Conservation (phyloP, 1,140 invertebrate species). For the Lepidotrigona ventralis region DNA sequence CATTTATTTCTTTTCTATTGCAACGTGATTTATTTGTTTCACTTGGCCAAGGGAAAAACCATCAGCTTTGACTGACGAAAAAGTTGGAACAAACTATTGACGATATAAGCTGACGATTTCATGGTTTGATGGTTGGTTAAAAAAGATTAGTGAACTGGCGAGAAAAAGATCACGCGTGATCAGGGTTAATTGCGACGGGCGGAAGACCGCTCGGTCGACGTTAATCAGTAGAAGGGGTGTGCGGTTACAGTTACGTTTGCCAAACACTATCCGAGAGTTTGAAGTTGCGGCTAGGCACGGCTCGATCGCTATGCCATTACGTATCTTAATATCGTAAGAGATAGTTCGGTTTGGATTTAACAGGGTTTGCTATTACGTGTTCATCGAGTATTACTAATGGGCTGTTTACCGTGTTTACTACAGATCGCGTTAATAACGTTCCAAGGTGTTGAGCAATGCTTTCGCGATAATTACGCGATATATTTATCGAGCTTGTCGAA, state of each 20-base stretch:
- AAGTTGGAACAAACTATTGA: too few species aligned
- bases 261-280: neutral
- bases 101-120: too few species aligned
- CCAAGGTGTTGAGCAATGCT: neutral
- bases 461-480: neutral
- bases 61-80: too few species aligned
- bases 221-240: neutral
- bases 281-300: neutral
- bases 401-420: neutral
- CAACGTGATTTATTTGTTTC: too few species aligned
- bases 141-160: too few species aligned
- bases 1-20: too few species aligned
- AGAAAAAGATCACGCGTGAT: neutral
- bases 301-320: neutral
- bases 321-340: constrained; percentile 12
- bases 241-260: neutral
- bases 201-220: neutral
- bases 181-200: neutral
- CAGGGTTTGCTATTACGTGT: neutral
- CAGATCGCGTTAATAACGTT: neutral
- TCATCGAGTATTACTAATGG: neutral
- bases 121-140: too few species aligned
- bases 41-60: too few species aligned
- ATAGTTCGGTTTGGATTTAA: neutral
- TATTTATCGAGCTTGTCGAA: neutral